Evolutionary conservation across 2,113 vertebrate genomes (phyloP), one percentile per base, ranked within the genome.

Genomic region (Erythrolamprus reginae): DNA sequence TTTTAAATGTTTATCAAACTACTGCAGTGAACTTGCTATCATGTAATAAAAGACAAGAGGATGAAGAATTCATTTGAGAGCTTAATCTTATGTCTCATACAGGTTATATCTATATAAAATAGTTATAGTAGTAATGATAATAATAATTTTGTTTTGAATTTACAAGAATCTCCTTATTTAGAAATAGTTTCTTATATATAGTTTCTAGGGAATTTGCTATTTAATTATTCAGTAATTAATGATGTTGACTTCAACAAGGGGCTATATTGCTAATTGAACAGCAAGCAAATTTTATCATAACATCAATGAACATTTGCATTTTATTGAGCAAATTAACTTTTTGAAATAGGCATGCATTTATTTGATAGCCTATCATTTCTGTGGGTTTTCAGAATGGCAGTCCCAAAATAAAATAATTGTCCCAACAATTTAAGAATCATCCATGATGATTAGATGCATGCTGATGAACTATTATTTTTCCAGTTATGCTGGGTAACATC

Each of bases 271-370:
- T 65, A 42, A 13, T 45, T 50, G 24, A 0, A 7, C 55, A n/a
- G 88, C 55, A 15, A 38, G 47, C 10, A 0, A n/a, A 3, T 92
- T 94, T 92, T 86, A 84, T 92, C 92, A 42, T 94, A 94, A 7
- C 23, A 10, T 82, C 53, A n/a, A 47, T 24, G 89, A 19, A 84
- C 85, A 53, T 50, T 86, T 87, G 42, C 90, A 89, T 95, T 95
- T 93, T 94, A 92, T 93, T 90, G 94, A 92, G 61, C 26, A 94
- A 94, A 84, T 58, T 9, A 5, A 84, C 65, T 95, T 88, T 92
- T 10, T 13, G 84, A 2, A 91, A 42, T 23, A 92, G 89, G 92
- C 84, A 70, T 53, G 7, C 9, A 24, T 90, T 53, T 77, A 10
- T 92, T 84, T 92, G 48, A 13, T 33, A 84, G 89, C 15, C 10